These are phyloP conservation scores for Mercenaria mercenaria DNA, from an alignment of 1,140 invertebrate genomes.

Conservation along the genomic window DNA sequence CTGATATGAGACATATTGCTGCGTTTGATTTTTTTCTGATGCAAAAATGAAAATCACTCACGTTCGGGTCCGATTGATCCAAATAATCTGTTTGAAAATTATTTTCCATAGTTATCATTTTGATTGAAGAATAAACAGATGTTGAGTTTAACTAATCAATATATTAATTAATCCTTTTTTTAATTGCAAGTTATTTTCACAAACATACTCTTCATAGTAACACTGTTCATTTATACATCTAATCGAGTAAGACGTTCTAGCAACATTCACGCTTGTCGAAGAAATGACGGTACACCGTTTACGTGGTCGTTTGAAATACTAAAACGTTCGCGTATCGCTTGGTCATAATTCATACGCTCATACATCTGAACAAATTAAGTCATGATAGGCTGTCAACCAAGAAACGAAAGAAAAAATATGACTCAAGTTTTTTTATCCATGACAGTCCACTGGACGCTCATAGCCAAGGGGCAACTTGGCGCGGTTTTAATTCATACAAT, in stretches of 20 bases:
- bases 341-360: slow-evolving; percentile 59
- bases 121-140: background rate
- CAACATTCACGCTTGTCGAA: slow-evolving; percentile 4
- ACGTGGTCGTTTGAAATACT: slow-evolving; percentile 30
- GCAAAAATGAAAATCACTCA: slow-evolving; percentile 24
- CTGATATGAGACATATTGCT: background rate
- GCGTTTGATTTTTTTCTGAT: background rate
- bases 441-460: slow-evolving; percentile 16
- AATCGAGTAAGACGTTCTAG: slow-evolving; percentile 6
- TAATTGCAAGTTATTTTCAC: background rate
- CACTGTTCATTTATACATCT: background rate
- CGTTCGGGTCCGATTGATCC: slow-evolving; percentile 55
- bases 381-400: slow-evolving; percentile 63
- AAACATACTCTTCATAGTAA: background rate
- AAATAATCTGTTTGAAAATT: slow-evolving; percentile 57
- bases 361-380: slow-evolving; percentile 49
- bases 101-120: slow-evolving; percentile 65
- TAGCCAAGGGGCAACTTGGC: slow-evolving; percentile 35
- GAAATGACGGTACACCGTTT: slow-evolving; percentile 45
- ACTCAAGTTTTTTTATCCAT: background rate
- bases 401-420: slow-evolving; percentile 53
- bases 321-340: slow-evolving; percentile 15
- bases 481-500: background rate
- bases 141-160: background rate
- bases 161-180: slow-evolving; percentile 1